A percentile compares a stretch with the other conserved stretches of the same genome.
Evolutionary conservation across 2,113 vertebrate species (phyloP).

Genomic region (Spilogale gracilis): DNA sequence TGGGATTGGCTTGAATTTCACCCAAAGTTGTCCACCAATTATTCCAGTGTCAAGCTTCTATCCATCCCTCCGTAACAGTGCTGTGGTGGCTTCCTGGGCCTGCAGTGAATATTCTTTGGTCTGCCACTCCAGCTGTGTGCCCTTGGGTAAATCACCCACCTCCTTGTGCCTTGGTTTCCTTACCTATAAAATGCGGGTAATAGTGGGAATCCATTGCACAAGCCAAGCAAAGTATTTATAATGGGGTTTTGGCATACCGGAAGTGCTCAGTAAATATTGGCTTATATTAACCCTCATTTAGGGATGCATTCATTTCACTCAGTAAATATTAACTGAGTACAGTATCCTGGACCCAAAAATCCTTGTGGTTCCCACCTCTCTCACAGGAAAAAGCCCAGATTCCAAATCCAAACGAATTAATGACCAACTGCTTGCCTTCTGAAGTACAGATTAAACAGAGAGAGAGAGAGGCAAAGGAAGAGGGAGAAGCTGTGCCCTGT

Average conservation of each 20-base stretch:
- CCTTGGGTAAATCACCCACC: neutral
- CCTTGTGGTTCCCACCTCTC: neutral
- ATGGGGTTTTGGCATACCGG: neutral
- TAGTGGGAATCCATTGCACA: too few species aligned
- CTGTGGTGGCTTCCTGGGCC: neutral
- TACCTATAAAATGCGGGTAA: neutral
- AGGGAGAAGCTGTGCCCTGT: neutral
- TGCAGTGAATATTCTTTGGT: neutral
- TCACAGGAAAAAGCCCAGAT: neutral
- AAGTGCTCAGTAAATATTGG: neutral
- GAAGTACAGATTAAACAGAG: conserved; percentile 61
- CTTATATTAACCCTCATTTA: neutral
- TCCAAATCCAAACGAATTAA: conserved; percentile 32
- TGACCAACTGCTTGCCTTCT: conserved; percentile 37
- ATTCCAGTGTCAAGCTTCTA: neutral
- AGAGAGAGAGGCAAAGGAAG: neutral
- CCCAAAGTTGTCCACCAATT: neutral
- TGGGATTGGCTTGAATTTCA: neutral
- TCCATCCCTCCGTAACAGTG: fast-evolving
- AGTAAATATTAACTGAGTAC: neutral
- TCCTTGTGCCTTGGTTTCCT: neutral
- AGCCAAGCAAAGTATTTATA: neutral
- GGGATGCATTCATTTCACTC: neutral
- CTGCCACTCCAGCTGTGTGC: neutral
- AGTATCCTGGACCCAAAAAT: neutral